Conservation (phyloP, 23 tunicate species). For the Ascidia mentula region DNA sequence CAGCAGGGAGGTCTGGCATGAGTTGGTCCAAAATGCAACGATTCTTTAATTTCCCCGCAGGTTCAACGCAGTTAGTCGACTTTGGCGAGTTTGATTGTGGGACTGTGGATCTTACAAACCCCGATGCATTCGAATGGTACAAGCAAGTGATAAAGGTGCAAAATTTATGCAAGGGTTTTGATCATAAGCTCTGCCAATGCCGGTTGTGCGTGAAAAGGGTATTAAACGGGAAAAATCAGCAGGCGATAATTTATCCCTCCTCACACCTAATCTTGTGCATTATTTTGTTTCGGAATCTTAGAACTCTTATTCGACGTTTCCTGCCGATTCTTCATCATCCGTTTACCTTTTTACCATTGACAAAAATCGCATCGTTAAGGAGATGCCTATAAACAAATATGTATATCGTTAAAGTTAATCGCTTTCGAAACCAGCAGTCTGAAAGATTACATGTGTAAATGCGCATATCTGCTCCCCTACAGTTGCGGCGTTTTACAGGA, state of each 20-base stretch:
- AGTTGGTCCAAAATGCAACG: neutral
- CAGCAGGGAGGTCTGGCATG: neutral
- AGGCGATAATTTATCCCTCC: no score
- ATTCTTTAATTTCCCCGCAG: slow-evolving; percentile 2
- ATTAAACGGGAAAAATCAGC: no score
- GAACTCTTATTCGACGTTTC: no score
- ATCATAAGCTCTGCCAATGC: neutral
- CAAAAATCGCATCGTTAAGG: no score
- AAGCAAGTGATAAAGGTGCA: slow-evolving; percentile 78
- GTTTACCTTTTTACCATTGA: no score
- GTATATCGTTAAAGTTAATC: no score
- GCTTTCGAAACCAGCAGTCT: no score
- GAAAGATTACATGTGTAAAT: neutral
- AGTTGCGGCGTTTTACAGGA: slow-evolving; percentile 25
- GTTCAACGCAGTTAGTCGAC: slow-evolving; percentile 58
- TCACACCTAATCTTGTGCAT: no score
- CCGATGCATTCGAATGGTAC: slow-evolving; percentile 94
- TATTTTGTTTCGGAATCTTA: no score
- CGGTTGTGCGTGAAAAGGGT: no score
- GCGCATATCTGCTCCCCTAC: neutral
- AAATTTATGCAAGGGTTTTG: neutral
- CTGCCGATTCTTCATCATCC: no score
- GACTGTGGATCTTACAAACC: slow-evolving; percentile 87
- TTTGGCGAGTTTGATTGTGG: slow-evolving; percentile 88
- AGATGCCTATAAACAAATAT: no score